Conservation (phyloP, 2,888 invertebrate species). For the Apotomis turbidana region DNA sequence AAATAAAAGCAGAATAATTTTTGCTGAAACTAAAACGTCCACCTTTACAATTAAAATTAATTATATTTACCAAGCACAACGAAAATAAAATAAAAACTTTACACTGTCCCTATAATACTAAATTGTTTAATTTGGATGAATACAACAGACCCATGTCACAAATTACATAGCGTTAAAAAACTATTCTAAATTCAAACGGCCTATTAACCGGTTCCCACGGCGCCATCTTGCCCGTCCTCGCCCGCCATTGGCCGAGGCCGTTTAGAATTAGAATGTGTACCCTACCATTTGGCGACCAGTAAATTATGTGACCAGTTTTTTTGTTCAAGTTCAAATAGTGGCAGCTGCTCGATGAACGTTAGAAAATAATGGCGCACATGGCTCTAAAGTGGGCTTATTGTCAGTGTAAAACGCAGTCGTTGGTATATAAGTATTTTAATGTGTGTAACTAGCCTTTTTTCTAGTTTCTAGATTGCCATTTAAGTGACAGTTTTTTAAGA, state of each 20-base stretch:
- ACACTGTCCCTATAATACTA: too few relatives aligned
- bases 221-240: constrained; percentile 82
- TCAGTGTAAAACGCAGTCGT: background rate
- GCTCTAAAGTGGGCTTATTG: constrained; percentile 41
- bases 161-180: constrained; percentile 58
- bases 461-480: too few relatives aligned
- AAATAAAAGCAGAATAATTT: too few relatives aligned
- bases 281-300: constrained; percentile 82
- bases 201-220: constrained; percentile 83
- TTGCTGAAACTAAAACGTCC: too few relatives aligned
- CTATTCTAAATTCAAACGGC: constrained; percentile 83
- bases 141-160: too few relatives aligned
- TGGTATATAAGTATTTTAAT: background rate
- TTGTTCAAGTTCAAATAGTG: constrained; percentile 75
- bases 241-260: constrained; percentile 81
- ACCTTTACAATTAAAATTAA: too few relatives aligned
- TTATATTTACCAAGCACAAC: too few relatives aligned
- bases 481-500: too few relatives aligned
- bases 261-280: constrained; percentile 83
- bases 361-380: constrained; percentile 50
- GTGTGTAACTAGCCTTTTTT: background rate
- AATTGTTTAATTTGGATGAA: too few relatives aligned
- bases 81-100: too few relatives aligned
- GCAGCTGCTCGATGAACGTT: constrained; percentile 67
- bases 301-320: constrained; percentile 77